These are phyloP conservation scores for Alca torda DNA, from an alignment of 2,797 vertebrate genomes.

Conservation along the genomic window DNA sequence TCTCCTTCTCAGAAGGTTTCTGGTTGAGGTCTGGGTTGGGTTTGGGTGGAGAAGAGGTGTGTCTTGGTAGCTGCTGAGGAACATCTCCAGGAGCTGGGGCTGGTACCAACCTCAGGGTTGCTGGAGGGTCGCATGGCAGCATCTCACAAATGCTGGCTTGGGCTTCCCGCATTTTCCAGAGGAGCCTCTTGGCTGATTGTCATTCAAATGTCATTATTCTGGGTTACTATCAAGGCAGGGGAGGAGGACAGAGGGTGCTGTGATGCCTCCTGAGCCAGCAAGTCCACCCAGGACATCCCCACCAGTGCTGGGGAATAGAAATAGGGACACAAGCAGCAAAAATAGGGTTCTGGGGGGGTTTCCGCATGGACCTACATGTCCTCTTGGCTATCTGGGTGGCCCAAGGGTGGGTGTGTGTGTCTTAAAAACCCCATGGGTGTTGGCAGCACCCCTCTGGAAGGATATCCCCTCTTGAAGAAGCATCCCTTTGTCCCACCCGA, in stretches of 20 bases:
- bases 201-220: rapidly evolving
- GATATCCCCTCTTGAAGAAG: not conserved
- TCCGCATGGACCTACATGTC: rapidly evolving
- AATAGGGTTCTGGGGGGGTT: not conserved
- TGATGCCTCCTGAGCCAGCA: not conserved
- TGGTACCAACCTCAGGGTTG: not conserved
- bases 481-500: not conserved
- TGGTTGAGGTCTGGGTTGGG: not conserved
- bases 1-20: slow-evolving; percentile 27
- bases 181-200: not conserved
- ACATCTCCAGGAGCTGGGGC: not conserved
- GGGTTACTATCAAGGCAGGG: not conserved
- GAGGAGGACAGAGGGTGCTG: not conserved
- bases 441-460: not conserved
- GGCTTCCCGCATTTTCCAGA: not conserved
- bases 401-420: too few species aligned
- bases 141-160: not conserved
- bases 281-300: not conserved
- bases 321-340: rapidly evolving
- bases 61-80: not conserved
- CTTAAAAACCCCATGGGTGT: not conserved
- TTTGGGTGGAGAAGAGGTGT: slow-evolving; percentile 24
- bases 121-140: not conserved
- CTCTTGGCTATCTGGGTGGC: rapidly evolving
- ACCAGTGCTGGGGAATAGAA: not conserved